Evolutionary conservation across 2,113 vertebrate species (phyloP).

Genomic region (Choloepus hoffmanni): DNA sequence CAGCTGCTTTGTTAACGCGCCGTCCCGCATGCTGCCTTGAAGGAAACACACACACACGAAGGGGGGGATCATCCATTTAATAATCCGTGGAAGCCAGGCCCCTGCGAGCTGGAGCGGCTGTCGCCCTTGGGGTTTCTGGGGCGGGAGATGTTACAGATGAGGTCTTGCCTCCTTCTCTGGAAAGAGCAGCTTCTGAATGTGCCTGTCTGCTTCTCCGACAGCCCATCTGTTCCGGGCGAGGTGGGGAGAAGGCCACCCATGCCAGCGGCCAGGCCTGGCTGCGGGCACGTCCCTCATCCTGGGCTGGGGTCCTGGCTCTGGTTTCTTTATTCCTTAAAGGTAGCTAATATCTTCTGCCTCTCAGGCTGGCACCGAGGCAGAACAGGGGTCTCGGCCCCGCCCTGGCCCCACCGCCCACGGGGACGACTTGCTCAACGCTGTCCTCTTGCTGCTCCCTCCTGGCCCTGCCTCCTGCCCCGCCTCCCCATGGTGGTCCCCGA

Average conservation of each 20-base stretch:
- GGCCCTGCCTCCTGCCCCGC: too few relatives aligned
- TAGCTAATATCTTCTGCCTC: rapidly evolving
- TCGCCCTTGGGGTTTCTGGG: conserved; percentile 43
- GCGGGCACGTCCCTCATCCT: rapidly evolving
- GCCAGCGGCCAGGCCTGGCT: not conserved
- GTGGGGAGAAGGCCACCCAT: not conserved
- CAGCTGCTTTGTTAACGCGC: not conserved
- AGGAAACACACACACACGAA: not conserved
- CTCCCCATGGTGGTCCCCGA: too few relatives aligned
- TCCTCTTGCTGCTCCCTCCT: too few relatives aligned
- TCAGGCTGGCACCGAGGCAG: not conserved
- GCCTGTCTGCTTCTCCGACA: conserved; percentile 20
- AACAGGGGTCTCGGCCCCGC: too few relatives aligned
- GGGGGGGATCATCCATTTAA: conserved; percentile 46
- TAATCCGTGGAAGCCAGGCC: not conserved
- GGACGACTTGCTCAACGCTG: too few relatives aligned
- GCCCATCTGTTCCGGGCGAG: conserved; percentile 38
- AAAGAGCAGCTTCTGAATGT: conserved; percentile 35
- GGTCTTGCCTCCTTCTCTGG: not conserved
- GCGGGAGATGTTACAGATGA: not conserved
- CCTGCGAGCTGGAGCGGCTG: not conserved
- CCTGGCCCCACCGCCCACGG: rapidly evolving
- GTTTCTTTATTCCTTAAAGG: rapidly evolving
- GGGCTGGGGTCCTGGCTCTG: rapidly evolving
- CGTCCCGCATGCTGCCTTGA: conserved; percentile 4